Evolutionary conservation across 2,888 invertebrate species (phyloP), one percentile per base, ranked within the genome.

Genomic region (Octodonta nipae): DNA sequence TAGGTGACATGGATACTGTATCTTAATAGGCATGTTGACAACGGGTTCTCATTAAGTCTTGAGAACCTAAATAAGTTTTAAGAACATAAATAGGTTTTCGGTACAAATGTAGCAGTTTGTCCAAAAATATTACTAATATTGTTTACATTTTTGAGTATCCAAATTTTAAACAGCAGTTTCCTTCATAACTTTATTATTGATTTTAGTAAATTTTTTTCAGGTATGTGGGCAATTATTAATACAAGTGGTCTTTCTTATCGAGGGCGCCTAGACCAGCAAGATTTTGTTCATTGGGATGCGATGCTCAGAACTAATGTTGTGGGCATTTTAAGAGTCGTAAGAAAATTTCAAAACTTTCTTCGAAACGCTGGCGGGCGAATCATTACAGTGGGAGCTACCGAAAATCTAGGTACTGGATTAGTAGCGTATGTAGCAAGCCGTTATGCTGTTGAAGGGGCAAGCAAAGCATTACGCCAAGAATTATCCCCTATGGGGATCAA

Each of bases 141-240:
- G n/a, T n/a, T n/a, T n/a, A n/a, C n/a, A n/a, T n/a, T n/a, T n/a
- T n/a, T n/a, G n/a, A n/a, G n/a, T n/a, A n/a, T n/a, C n/a, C n/a
- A n/a, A n/a, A n/a, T n/a, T n/a, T n/a, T n/a, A n/a, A n/a, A n/a
- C n/a, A n/a, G n/a, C n/a, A n/a, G n/a, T n/a, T n/a, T n/a, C n/a
- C n/a, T n/a, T n/a, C n/a, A n/a, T n/a, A n/a, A n/a, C n/a, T n/a
- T n/a, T n/a, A n/a, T n/a, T n/a, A n/a, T n/a, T n/a, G n/a, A n/a
- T n/a, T n/a, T n/a, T n/a, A n/a, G n/a, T n/a, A n/a, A n/a, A n/a
- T n/a, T 22, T 15, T 30, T 62, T 61, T 2, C 57, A 81, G 81
- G 81, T 39, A 68, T 82, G 33, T 81, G 83, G 75, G 83, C 84
- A 28, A 81, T 86, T 14, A 75, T 86, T 40, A 84, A 85, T 61